Evolutionary conservation across 1,140 invertebrate species (phyloP).

Genomic region (Tetranychus cinnabarinus): DNA sequence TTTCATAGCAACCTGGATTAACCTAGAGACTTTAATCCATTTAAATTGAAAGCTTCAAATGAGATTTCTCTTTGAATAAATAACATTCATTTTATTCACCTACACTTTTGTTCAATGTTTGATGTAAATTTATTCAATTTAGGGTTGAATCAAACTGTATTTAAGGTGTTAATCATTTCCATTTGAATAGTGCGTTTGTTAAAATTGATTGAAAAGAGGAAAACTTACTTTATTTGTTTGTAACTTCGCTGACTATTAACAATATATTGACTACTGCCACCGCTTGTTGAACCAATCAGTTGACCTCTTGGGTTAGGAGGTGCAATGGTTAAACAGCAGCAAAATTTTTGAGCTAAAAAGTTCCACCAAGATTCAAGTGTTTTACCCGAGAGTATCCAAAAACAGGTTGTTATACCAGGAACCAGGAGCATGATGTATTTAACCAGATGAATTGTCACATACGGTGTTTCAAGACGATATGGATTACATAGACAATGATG

Average conservation of each 20-base stretch:
- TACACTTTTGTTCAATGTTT: no score
- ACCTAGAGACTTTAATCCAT: no score
- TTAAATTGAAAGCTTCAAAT: no score
- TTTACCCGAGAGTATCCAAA: conserved; percentile 37
- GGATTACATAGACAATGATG: conserved; percentile 15
- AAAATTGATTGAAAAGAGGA: neutral
- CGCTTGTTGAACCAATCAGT: neutral
- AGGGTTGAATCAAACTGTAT: no score
- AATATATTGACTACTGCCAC: neutral
- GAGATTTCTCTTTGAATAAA: no score
- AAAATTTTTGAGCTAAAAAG: conserved; percentile 15
- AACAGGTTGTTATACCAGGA: conserved; percentile 33
- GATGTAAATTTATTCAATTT: no score
- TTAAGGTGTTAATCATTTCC: no score
- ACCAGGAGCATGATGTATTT: conserved; percentile 30
- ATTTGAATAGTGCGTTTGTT: no score
- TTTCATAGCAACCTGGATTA: no score
- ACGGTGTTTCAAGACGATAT: neutral
- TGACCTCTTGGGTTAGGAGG: neutral
- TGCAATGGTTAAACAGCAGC: neutral
- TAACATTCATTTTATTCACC: no score
- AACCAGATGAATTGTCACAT: conserved; percentile 21
- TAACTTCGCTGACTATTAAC: neutral
- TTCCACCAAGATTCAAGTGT: conserved; percentile 42
- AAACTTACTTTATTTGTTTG: neutral